phyloP scores from a whole-genome alignment of 1,140 invertebrate genomes.

The Leptestheria dahalacensis region DNA sequence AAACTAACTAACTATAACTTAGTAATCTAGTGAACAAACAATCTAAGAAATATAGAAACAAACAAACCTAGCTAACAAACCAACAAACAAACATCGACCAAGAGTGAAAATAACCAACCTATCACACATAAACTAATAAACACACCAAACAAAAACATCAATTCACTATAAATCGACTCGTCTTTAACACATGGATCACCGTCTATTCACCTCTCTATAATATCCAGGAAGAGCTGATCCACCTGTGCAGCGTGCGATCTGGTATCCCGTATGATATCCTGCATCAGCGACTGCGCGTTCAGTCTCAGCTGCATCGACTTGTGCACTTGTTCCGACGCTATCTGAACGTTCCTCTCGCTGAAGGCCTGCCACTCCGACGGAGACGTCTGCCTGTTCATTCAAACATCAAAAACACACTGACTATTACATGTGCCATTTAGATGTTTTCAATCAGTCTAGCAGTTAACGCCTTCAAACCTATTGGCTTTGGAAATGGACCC shows the following conservation, averaged over 20 bases:
- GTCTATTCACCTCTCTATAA: constrained; percentile 8
- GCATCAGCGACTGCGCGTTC: constrained; percentile 9
- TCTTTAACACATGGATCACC: too few species aligned
- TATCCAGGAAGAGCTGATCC: constrained; percentile 14
- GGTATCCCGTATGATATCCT: constrained; percentile 12
- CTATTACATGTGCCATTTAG: not conserved
- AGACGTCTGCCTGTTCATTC: constrained; percentile 12
- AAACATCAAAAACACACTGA: too few species aligned
- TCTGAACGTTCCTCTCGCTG: constrained; percentile 10
- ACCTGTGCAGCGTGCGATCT: constrained; percentile 10
- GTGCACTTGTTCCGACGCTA: constrained; percentile 12
- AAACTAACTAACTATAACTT: too few species aligned
- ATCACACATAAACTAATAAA: too few species aligned
- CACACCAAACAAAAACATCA: too few species aligned
- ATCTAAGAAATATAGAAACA: too few species aligned
- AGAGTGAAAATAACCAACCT: too few species aligned
- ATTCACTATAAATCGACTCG: too few species aligned
- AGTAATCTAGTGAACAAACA: too few species aligned
- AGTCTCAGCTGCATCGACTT: constrained; percentile 11
- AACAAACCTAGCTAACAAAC: too few species aligned
- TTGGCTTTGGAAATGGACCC: constrained; percentile 7
- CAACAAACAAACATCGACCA: too few species aligned
- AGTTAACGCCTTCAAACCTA: not conserved
- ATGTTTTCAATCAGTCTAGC: not conserved
- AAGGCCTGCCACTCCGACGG: constrained; percentile 13